These are phyloP conservation scores for Intellagama lesueurii DNA, from an alignment of 2,797 vertebrate species.

Conservation along the genomic window DNA sequence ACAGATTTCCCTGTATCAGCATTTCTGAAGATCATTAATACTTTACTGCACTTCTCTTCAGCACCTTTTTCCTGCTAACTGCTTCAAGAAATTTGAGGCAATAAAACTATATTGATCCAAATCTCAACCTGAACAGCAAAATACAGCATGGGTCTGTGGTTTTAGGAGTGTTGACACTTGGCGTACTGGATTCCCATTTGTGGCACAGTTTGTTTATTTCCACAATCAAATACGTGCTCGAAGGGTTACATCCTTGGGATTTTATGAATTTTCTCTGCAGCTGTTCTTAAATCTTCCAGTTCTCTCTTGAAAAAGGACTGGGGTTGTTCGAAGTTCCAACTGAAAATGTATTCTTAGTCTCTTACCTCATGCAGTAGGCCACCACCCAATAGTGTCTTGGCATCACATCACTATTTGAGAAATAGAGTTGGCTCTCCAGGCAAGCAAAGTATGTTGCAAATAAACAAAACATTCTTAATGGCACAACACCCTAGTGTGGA, in stretches of 20 bases:
- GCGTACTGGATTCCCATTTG: constrained; percentile 24
- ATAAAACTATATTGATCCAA: constrained; percentile 13
- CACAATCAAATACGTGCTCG: accelerated
- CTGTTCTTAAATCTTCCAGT: constrained; percentile 26
- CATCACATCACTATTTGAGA: constrained; percentile 16
- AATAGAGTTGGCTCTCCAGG: constrained; percentile 23
- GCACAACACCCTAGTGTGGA: constrained; percentile 1
- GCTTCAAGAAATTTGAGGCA: background rate
- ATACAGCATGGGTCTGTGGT: background rate
- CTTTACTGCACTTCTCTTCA: constrained; percentile 12
- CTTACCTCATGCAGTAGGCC: constrained; percentile 30
- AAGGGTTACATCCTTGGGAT: background rate
- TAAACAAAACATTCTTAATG: background rate
- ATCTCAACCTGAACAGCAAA: constrained; percentile 18
- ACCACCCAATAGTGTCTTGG: constrained; percentile 21
- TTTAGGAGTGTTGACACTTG: constrained; percentile 25
- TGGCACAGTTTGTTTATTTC: background rate
- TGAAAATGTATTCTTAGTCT: constrained; percentile 31
- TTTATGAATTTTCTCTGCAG: constrained; percentile 7
- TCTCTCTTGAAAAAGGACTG: constrained; percentile 17
- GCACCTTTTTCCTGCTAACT: constrained; percentile 6
- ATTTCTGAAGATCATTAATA: background rate
- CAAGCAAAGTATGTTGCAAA: constrained; percentile 34
- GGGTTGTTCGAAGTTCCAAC: background rate
- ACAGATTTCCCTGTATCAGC: background rate